A percentile compares a stretch with the other conserved stretches of the same genome.
phyloP scores from a whole-genome alignment of 2,113 vertebrate species.

The Lanius ludovicianus region DNA sequence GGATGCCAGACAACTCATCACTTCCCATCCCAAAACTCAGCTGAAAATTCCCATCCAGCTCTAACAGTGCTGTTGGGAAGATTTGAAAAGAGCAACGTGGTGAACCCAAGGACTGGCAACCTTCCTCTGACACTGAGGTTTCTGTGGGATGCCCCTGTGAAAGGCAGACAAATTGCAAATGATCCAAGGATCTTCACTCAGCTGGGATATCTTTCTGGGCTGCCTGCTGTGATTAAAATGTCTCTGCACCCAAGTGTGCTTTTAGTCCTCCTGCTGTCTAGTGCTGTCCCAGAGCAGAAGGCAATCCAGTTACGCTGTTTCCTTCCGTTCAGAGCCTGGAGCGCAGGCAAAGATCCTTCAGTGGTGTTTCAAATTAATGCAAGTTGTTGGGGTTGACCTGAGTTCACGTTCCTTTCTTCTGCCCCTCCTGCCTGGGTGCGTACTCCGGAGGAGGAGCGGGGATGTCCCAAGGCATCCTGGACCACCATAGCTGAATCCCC shows the following conservation, averaged over 20 bases:
- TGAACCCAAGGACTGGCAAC: not conserved
- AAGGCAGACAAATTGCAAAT: not conserved
- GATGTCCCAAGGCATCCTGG: not conserved
- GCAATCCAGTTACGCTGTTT: not conserved
- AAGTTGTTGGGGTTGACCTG: not conserved
- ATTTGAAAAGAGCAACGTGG: not conserved
- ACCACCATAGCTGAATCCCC: not conserved
- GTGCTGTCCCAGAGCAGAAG: not conserved
- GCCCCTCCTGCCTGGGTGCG: not conserved
- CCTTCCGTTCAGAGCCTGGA: not conserved
- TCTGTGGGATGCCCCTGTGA: not conserved
- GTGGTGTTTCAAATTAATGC: not conserved
- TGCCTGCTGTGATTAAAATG: not conserved
- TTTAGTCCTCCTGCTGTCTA: not conserved
- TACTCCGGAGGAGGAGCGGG: not conserved
- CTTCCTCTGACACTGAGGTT: not conserved
- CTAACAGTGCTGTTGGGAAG: not conserved
- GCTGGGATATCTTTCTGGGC: not conserved
- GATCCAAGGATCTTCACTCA: not conserved
- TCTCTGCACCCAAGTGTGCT: fast-evolving
- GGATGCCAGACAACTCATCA: constrained; percentile 28
- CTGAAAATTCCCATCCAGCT: not conserved
- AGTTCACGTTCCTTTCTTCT: not conserved
- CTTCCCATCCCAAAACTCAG: constrained; percentile 11
- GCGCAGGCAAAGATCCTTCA: not conserved